Base-by-base conservation (phyloP, 2,888 invertebrate genomes). In the Alitta virens region DNA sequence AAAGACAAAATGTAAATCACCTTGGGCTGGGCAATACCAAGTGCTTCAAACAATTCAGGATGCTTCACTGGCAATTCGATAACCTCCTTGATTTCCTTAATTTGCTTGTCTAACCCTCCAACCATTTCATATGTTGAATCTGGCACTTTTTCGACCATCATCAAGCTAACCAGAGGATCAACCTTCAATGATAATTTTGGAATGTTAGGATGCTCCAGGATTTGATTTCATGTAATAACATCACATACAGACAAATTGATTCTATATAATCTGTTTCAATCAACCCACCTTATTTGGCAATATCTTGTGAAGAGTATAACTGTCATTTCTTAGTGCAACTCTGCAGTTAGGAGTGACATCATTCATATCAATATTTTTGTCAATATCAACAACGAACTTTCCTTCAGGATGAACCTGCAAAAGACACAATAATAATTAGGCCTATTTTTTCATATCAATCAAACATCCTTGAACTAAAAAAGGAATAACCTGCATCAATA, bases 81-180 rank as follows among this genome's bases (percentile, higher is more conserved):
- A 0, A 99, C 99, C 84, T 99, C 99, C 82, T 99, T 99, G 71
- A 99, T 99, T 84, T 99, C 99, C 82, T 99, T 98, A 60, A 99
- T 99, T 85, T 99, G 99, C 80, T 98, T 99, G 80, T 99, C 98
- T 67, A 99, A 85, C 62, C 99, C 99, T 71, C 99, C 99, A 24
- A 99, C 97, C 98, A 99, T 99, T 85, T 99, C 99, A 79, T 99
- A 99, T 0, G 99, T 99, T 0, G 98, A 98, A 83, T 99, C 99
- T 0, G 99, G 99, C 1, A 99, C 99, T 83, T 99, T 99, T 82
- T 99, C 99, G 0, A 99, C 99, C 99, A 99, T 99, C 99, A 99
- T 99, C 65, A 99, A 88, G 0, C 97, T 97, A 0, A 99, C 99
- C 63, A 99, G 85, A 0, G 99, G 99, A 85, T 99, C 99, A 1